A percentile compares a stretch with the other conserved stretches of the same genome.
These are phyloP conservation scores for Micrastur ruficollis DNA, from an alignment of 2,797 vertebrate genomes.

Conservation along the genomic window DNA sequence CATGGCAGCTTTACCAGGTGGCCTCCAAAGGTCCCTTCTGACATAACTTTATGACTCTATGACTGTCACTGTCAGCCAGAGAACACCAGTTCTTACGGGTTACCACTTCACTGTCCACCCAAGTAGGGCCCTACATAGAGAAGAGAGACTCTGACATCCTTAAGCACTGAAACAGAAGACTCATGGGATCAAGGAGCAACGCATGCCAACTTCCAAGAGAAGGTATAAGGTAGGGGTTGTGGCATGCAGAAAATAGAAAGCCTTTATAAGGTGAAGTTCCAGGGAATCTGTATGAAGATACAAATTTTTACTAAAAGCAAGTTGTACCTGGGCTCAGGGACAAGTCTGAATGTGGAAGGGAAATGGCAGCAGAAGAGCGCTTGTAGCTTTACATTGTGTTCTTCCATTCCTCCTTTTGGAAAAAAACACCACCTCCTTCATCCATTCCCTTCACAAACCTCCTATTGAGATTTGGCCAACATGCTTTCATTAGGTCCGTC, in stretches of 20 bases:
- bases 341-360: neutral
- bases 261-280: neutral
- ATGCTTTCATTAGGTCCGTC: neutral
- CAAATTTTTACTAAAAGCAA: fast-evolving
- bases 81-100: neutral
- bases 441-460: neutral
- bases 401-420: neutral
- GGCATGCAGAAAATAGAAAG: neutral
- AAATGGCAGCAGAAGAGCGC: neutral
- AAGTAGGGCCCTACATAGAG: neutral
- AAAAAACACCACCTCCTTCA: neutral
- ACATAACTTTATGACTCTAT: neutral
- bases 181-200: neutral
- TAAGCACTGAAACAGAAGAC: neutral
- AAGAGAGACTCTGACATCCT: too few relatives aligned
- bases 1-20: neutral
- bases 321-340: neutral
- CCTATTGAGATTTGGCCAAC: neutral
- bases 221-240: neutral
- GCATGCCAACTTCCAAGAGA: neutral
- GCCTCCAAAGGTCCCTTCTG: neutral
- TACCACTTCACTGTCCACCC: neutral
- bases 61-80: neutral
- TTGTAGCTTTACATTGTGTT: fast-evolving
- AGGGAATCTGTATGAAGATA: neutral